Conservation (phyloP, 64 coral and sea anemone species). For the Pocillopora verrucosa region DNA sequence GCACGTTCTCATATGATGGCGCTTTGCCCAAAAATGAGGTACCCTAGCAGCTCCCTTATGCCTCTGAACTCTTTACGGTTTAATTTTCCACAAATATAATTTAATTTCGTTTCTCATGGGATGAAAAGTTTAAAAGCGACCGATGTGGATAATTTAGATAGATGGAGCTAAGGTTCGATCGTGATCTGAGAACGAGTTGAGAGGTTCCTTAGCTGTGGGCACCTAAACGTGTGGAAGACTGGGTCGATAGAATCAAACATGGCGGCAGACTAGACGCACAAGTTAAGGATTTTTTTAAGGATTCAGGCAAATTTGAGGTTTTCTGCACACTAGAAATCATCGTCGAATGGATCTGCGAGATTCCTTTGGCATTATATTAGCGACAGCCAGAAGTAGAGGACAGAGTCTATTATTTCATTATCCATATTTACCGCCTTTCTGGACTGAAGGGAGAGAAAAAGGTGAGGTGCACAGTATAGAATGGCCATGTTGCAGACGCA, state of each 20-base stretch:
- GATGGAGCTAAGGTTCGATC: too few species aligned
- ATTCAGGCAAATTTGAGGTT: neutral
- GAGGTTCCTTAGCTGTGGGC: too few species aligned
- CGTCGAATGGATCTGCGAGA: constrained; percentile 42
- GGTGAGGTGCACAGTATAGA: neutral
- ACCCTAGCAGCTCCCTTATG: too few species aligned
- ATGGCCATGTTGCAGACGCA: neutral
- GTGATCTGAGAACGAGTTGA: too few species aligned
- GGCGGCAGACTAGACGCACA: neutral
- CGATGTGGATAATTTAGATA: too few species aligned
- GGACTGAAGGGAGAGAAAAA: constrained; percentile 46
- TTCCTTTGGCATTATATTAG: constrained; percentile 79
- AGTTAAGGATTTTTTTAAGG: neutral
- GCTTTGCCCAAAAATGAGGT: too few species aligned
- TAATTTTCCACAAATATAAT: too few species aligned
- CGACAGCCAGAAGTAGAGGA: constrained; percentile 95
- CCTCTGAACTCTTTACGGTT: too few species aligned
- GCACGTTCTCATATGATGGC: too few species aligned
- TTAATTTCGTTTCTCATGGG: too few species aligned
- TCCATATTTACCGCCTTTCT: constrained; percentile 66
- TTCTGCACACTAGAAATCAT: neutral
- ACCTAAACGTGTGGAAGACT: neutral
- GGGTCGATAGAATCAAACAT: neutral
- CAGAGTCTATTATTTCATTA: constrained; percentile 90
- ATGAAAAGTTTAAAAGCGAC: too few species aligned